Evolutionary conservation across 2,797 vertebrate species (phyloP).

Genomic region (Megalops cyprinoides): DNA sequence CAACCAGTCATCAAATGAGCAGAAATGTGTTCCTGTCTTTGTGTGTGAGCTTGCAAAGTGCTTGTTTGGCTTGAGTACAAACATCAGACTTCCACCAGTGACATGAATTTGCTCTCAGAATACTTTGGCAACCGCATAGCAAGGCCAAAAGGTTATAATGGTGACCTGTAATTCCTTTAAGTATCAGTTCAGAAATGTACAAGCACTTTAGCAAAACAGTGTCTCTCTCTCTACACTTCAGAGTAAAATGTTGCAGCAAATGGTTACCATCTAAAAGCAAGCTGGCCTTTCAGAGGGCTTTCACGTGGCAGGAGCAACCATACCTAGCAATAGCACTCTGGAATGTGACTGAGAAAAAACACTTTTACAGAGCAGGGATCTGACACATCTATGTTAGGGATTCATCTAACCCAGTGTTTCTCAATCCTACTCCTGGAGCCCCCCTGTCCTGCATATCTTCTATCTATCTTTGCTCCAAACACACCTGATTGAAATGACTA

Average conservation of each 20-base stretch:
- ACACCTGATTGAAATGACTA: too few species aligned
- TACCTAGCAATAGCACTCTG: not conserved
- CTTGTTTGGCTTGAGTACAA: not conserved
- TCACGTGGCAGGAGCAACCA: not conserved
- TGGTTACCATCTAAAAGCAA: not conserved
- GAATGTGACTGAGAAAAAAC: not conserved
- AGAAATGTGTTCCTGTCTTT: not conserved
- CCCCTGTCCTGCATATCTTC: too few species aligned
- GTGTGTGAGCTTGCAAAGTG: constrained; percentile 5
- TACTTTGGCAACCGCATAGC: not conserved
- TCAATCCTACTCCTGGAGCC: not conserved
- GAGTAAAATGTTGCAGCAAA: not conserved
- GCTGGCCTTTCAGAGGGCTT: not conserved
- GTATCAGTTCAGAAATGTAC: not conserved
- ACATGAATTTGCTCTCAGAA: not conserved
- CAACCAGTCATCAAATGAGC: not conserved
- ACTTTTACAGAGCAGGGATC: not conserved
- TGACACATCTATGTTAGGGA: not conserved
- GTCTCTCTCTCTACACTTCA: not conserved
- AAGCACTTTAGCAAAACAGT: constrained; percentile 10
- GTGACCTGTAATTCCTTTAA: constrained; percentile 6
- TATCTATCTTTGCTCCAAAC: too few species aligned
- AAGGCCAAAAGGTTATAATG: not conserved
- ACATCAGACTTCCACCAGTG: not conserved
- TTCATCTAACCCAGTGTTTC: too few species aligned